phyloP scores from a whole-genome alignment of 2,113 vertebrate species.

The Hiodon tergisus region DNA sequence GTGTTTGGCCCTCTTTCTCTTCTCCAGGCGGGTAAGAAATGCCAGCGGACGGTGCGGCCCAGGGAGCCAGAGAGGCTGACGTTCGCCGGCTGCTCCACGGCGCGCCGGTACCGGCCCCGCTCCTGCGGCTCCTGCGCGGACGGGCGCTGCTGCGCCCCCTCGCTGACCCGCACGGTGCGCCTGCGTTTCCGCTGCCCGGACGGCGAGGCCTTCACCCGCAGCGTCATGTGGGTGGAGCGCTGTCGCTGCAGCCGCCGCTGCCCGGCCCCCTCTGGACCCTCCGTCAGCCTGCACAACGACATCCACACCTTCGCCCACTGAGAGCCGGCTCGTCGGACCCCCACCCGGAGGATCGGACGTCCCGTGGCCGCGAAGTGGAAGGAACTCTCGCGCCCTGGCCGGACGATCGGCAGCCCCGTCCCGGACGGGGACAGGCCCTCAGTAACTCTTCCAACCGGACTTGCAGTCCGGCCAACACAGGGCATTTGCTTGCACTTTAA shows the following conservation, averaged over 20 bases:
- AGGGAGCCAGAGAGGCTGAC: constrained; percentile 43
- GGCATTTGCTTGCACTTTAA: constrained; percentile 55
- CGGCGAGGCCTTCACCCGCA: constrained; percentile 49
- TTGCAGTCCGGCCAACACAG: constrained; percentile 6
- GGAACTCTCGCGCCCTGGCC: too few relatives aligned
- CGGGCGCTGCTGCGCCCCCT: constrained; percentile 57
- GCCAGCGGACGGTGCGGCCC: constrained; percentile 47
- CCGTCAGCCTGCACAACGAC: constrained; percentile 61
- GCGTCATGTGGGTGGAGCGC: constrained; percentile 62
- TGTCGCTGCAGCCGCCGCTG: constrained; percentile 50
- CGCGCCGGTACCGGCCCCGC: constrained; percentile 45
- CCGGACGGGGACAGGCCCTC: background rate
- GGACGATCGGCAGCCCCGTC: background rate
- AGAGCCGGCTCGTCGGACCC: constrained; percentile 4
- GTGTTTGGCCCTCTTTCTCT: background rate
- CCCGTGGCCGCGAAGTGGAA: background rate
- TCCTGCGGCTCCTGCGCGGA: constrained; percentile 56
- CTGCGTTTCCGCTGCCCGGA: constrained; percentile 58
- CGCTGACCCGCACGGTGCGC: constrained; percentile 48
- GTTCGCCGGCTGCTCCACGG: constrained; percentile 57
- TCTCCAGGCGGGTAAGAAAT: constrained; percentile 51
- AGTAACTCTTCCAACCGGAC: background rate
- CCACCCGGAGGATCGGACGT: background rate
- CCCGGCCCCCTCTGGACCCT: constrained; percentile 27
- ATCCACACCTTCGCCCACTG: constrained; percentile 61